Conservation (phyloP, 2,888 invertebrate genomes). For the Deilephila elpenor region DNA sequence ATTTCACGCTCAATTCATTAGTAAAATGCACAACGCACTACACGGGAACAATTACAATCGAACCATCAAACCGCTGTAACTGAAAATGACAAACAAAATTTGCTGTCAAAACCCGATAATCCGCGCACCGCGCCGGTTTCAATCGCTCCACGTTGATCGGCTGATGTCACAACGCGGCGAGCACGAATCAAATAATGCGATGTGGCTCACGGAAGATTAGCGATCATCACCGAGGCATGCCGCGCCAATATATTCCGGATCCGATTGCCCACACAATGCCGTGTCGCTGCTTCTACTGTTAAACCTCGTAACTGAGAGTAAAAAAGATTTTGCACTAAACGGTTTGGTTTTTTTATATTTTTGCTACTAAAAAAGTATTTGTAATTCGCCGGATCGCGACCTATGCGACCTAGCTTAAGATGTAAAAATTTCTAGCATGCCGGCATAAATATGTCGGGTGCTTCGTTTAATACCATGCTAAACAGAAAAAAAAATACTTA, state of each 20-base stretch:
- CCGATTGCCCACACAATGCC: conserved; percentile 9
- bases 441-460: too few relatives aligned
- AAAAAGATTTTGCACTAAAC: not conserved
- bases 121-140: not conserved
- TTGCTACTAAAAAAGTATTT: not conserved
- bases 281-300: not conserved
- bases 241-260: conserved; percentile 12
- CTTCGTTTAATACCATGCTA: too few relatives aligned
- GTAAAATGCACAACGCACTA: not conserved
- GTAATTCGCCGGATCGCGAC: too few relatives aligned
- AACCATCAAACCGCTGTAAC: conserved; percentile 8
- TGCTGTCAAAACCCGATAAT: conserved; percentile 21
- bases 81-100: conserved; percentile 33
- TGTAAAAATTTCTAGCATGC: too few relatives aligned
- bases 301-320: not conserved
- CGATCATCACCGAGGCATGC: conserved; percentile 19
- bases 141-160: conserved; percentile 20
- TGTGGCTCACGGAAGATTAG: conserved; percentile 33
- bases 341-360: not conserved
- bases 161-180: conserved; percentile 31
- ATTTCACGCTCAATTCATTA: not conserved
- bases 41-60: not conserved
- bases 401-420: too few relatives aligned
- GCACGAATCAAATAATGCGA: conserved; percentile 32
- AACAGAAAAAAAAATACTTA: too few relatives aligned